These are phyloP conservation scores for Rhagonycha lutea DNA, from an alignment of 2,888 invertebrate species.

Conservation along the genomic window DNA sequence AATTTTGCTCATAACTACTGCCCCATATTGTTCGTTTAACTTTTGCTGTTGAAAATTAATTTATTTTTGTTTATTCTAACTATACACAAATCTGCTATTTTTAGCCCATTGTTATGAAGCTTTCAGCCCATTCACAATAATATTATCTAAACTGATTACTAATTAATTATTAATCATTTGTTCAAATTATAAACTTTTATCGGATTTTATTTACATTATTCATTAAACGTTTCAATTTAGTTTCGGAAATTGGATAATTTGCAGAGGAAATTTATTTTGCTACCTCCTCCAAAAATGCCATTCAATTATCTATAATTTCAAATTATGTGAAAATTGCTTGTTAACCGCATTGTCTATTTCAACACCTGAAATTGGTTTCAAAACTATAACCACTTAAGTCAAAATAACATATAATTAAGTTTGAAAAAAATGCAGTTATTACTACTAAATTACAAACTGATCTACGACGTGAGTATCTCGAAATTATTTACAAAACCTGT, in stretches of 20 bases:
- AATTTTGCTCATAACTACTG: neutral
- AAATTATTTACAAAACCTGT: neutral
- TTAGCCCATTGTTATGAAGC: neutral
- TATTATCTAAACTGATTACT: neutral
- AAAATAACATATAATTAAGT: neutral
- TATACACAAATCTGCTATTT: neutral
- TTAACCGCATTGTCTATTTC: neutral
- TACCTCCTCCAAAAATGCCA: neutral
- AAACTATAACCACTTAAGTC: neutral
- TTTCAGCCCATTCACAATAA: neutral
- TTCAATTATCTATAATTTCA: neutral
- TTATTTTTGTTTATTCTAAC: neutral
- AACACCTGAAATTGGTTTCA: neutral
- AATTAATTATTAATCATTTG: neutral
- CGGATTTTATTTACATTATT: neutral
- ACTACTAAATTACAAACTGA: neutral
- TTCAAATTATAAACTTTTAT: neutral
- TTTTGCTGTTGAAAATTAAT: neutral
- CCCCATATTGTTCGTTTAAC: neutral
- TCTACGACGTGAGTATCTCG: neutral
- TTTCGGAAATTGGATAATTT: neutral
- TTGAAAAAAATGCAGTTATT: neutral
- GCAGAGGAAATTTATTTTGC: neutral
- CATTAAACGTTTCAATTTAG: neutral
- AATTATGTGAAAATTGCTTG: neutral